phyloP scores from a whole-genome alignment of 92 coral and sea anemone species.

The Epizoanthus scotinus region DNA sequence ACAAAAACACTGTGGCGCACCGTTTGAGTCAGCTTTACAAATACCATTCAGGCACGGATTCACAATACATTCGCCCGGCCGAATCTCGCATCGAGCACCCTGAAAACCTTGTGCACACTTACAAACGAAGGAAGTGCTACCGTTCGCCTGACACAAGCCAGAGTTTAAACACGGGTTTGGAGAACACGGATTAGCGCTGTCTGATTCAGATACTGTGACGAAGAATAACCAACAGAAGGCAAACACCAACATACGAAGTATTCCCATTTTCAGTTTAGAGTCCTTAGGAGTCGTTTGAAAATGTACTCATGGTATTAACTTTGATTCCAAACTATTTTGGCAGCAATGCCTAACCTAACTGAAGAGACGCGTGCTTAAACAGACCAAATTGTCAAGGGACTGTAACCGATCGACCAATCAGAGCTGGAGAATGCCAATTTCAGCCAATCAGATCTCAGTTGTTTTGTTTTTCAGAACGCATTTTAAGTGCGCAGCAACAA shows the following conservation, averaged over 20 bases:
- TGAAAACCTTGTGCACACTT: conserved; percentile 74
- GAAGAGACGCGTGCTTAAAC: conserved; percentile 67
- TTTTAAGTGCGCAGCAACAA: conserved; percentile 32
- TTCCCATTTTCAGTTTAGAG: conserved; percentile 27
- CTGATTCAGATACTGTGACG: conserved; percentile 6
- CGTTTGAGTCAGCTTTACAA: conserved; percentile 67
- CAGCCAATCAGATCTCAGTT: conserved; percentile 51
- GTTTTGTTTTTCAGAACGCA: conserved; percentile 36
- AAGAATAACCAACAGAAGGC: conserved; percentile 32
- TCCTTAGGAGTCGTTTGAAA: neutral
- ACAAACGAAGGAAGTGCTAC: conserved; percentile 76
- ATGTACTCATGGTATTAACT: conserved; percentile 7
- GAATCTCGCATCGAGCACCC: conserved; percentile 77
- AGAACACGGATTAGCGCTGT: conserved; percentile 63
- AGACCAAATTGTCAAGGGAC: conserved; percentile 64
- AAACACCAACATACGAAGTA: neutral
- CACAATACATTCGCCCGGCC: conserved; percentile 64
- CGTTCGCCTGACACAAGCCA: conserved; percentile 70
- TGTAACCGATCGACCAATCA: conserved; percentile 49
- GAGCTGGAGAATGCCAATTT: neutral
- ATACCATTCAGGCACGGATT: conserved; percentile 76
- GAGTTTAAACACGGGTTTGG: conserved; percentile 90
- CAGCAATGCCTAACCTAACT: conserved; percentile 25
- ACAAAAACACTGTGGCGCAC: conserved; percentile 73
- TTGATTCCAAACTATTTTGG: conserved; percentile 4